A percentile compares a stretch with the other conserved stretches of the same genome.
These are phyloP conservation scores for Phymastichus coffea DNA, from an alignment of 1,140 invertebrate genomes.

Conservation along the genomic window DNA sequence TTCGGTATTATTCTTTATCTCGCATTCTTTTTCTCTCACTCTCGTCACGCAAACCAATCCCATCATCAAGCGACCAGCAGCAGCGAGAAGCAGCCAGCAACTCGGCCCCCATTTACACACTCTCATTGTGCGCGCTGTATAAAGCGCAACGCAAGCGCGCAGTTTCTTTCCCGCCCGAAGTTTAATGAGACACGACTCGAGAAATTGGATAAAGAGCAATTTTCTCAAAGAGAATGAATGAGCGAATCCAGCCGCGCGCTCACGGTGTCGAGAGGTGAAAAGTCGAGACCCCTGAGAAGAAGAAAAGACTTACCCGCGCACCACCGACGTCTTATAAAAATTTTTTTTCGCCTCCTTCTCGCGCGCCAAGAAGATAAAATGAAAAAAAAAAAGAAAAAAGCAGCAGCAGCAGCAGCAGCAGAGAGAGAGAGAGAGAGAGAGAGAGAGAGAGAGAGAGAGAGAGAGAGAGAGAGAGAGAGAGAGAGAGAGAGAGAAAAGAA, in stretches of 20 bases:
- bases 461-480: conserved; percentile 21
- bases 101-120: conserved; percentile 32
- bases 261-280: conserved; percentile 25
- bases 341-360: conserved; percentile 4
- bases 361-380: neutral
- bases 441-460: neutral
- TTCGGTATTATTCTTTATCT: neutral
- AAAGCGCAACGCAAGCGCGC: conserved; percentile 33
- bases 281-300: conserved; percentile 19
- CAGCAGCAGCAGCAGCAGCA: too few species aligned
- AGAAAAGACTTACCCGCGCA: conserved; percentile 23
- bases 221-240: conserved; percentile 50
- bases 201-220: conserved; percentile 57
- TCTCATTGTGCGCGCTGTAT: conserved; percentile 30
- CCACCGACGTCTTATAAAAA: conserved; percentile 15
- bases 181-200: conserved; percentile 55
- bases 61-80: conserved; percentile 6
- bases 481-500: conserved; percentile 19
- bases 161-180: conserved; percentile 46
- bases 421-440: conserved; percentile 4
- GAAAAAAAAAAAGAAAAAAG: conserved; percentile 32
- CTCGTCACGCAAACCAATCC: conserved; percentile 19
- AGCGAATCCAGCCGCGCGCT: conserved; percentile 34
- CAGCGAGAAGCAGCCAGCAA: neutral
- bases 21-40: conserved; percentile 8